Evolutionary conservation across 1,140 invertebrate species (phyloP).

Genomic region (Trichonephila clavata): DNA sequence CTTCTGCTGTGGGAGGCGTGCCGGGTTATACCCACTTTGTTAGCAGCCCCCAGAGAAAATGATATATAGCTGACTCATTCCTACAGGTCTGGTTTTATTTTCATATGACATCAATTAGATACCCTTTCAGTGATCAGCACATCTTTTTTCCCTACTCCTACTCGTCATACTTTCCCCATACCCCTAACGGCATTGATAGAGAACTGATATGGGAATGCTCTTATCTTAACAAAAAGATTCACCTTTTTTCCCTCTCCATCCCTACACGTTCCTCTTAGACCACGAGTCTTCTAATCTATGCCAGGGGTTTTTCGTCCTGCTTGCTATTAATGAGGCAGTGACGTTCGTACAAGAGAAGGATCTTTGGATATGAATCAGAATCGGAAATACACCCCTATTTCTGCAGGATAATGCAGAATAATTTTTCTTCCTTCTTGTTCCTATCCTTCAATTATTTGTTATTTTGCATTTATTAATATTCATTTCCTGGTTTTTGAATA

Average conservation of each 20-base stretch:
- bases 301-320: neutral
- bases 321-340: conserved; percentile 45
- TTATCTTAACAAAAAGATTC: conserved; percentile 21
- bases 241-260: neutral
- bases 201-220: conserved; percentile 24
- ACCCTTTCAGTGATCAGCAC: neutral
- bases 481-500: conserved; percentile 31
- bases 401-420: conserved; percentile 1
- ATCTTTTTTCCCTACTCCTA: neutral
- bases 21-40: neutral
- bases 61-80: conserved; percentile 33
- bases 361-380: conserved; percentile 52
- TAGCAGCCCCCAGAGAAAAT: neutral
- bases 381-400: neutral
- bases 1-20: neutral
- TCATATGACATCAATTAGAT: conserved; percentile 61
- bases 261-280: neutral
- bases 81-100: conserved; percentile 47
- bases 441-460: conserved; percentile 22
- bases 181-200: conserved; percentile 26
- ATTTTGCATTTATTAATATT: conserved; percentile 67
- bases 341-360: conserved; percentile 60
- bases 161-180: neutral
- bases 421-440: conserved; percentile 20
- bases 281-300: conserved; percentile 14